Evolutionary conservation across 2,797 vertebrate species (phyloP).

Genomic region (Eutrigla gurnardus): DNA sequence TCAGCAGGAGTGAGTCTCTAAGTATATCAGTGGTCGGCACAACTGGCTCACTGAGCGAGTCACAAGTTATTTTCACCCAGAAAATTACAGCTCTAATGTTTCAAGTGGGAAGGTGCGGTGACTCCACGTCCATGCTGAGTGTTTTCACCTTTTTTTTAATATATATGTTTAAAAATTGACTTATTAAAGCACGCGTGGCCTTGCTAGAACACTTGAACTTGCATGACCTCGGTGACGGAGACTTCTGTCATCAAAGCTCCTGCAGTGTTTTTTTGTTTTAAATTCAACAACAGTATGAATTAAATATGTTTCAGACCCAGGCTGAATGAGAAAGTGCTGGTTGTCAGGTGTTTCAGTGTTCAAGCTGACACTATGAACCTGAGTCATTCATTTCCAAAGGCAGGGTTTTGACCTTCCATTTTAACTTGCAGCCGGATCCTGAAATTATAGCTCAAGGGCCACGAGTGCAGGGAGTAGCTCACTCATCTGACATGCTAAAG

Average conservation of each 20-base stretch:
- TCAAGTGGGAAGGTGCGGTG: slow-evolving; percentile 65
- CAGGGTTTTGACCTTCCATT: slow-evolving; percentile 70
- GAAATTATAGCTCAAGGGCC: slow-evolving; percentile 82
- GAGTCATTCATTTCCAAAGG: slow-evolving; percentile 50
- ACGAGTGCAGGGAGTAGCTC: slow-evolving; percentile 79
- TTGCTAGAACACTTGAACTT: slow-evolving; percentile 33
- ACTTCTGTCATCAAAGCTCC: slow-evolving; percentile 3
- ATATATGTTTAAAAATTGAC: slow-evolving; percentile 61
- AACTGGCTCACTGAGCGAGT: slow-evolving; percentile 66
- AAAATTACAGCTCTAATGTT: slow-evolving; percentile 89
- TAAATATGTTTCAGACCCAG: background rate
- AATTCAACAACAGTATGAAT: background rate
- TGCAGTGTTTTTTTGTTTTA: background rate
- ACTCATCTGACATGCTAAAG: slow-evolving; percentile 61
- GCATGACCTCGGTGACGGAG: slow-evolving; percentile 8
- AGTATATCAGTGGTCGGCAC: slow-evolving; percentile 79
- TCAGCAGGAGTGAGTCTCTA: slow-evolving; percentile 68
- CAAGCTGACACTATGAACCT: slow-evolving; percentile 37
- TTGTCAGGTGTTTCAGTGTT: slow-evolving; percentile 1
- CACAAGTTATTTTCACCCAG: slow-evolving; percentile 84
- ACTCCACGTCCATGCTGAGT: slow-evolving; percentile 60
- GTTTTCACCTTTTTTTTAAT: slow-evolving; percentile 78
- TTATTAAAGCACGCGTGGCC: slow-evolving; percentile 46
- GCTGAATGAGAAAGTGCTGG: background rate
- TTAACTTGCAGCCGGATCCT: slow-evolving; percentile 69